Conservation (phyloP, 2,113 vertebrate species). For the Oryzias woworae region DNA sequence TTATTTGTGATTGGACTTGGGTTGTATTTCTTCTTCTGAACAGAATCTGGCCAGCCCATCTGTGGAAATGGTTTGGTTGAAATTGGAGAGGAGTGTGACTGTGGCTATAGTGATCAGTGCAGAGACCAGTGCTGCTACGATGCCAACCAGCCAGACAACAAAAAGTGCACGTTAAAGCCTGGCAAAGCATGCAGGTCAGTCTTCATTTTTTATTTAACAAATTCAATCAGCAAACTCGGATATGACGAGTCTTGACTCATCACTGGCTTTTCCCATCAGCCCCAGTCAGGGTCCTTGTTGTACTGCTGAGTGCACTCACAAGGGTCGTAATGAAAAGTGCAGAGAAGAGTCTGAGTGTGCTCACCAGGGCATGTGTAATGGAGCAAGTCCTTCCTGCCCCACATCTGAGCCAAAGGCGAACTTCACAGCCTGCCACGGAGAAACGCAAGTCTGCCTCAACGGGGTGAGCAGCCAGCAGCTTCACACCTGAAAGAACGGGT, state of each 20-base stretch:
- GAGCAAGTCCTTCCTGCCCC: slow-evolving; percentile 85
- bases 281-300: slow-evolving; percentile 98
- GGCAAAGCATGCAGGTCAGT: slow-evolving; percentile 90
- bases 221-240: neutral
- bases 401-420: slow-evolving; percentile 90
- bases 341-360: slow-evolving; percentile 96
- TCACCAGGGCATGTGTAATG: slow-evolving; percentile 89
- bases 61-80: slow-evolving; percentile 98
- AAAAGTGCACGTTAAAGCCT: slow-evolving; percentile 90
- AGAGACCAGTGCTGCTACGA: slow-evolving; percentile 93
- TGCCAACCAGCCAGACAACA: slow-evolving; percentile 90
- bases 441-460: slow-evolving; percentile 97
- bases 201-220: neutral
- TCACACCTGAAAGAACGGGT: slow-evolving; percentile 22
- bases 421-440: slow-evolving; percentile 93
- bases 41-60: slow-evolving; percentile 97
- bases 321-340: slow-evolving; percentile 85
- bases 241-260: neutral
- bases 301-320: slow-evolving; percentile 82
- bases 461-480: slow-evolving; percentile 78
- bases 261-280: slow-evolving; percentile 63
- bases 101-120: slow-evolving; percentile 97
- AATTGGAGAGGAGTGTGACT: slow-evolving; percentile 94
- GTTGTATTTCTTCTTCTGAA: slow-evolving; percentile 14
- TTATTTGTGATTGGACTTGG: neutral